These are phyloP conservation scores for Sinhomidia bicolor DNA, from an alignment of 2,888 invertebrate species.

Conservation along the genomic window DNA sequence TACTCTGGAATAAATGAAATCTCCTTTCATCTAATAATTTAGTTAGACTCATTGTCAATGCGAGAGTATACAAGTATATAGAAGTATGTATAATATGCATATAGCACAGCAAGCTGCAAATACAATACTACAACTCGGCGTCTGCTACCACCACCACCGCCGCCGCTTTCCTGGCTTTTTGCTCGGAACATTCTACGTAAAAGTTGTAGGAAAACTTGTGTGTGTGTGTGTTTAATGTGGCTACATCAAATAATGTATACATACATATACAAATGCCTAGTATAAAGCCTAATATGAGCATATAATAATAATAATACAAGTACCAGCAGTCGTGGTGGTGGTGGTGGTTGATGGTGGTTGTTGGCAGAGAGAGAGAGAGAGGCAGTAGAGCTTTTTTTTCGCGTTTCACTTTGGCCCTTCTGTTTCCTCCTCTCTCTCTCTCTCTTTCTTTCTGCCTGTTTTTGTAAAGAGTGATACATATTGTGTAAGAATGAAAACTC, in stretches of 20 bases:
- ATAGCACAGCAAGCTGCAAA: background rate
- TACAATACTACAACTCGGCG: conserved; percentile 13
- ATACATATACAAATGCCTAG: no score
- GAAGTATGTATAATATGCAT: no score
- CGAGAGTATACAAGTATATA: no score
- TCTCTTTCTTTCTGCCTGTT: background rate
- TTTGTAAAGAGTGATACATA: conserved; percentile 20
- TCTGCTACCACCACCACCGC: no score
- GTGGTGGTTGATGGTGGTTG: background rate
- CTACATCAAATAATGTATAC: background rate
- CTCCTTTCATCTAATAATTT: conserved; percentile 26
- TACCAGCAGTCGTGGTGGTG: background rate
- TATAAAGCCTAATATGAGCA: background rate
- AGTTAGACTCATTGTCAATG: conserved; percentile 25
- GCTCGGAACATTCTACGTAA: no score
- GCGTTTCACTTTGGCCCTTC: conserved; percentile 31
- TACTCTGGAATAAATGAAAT: conserved; percentile 15
- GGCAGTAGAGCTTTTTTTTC: background rate
- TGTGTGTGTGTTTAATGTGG: background rate
- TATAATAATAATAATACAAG: background rate
- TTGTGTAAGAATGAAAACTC: conserved; percentile 32
- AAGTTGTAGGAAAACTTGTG: background rate
- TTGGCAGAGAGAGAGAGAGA: conserved; percentile 6
- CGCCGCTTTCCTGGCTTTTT: no score
- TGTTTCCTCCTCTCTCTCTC: conserved; percentile 14